A percentile compares a stretch with the other conserved stretches of the same genome.
Evolutionary conservation across 2,113 vertebrate genomes (phyloP).

Genomic region (Anthoscopus minutus): DNA sequence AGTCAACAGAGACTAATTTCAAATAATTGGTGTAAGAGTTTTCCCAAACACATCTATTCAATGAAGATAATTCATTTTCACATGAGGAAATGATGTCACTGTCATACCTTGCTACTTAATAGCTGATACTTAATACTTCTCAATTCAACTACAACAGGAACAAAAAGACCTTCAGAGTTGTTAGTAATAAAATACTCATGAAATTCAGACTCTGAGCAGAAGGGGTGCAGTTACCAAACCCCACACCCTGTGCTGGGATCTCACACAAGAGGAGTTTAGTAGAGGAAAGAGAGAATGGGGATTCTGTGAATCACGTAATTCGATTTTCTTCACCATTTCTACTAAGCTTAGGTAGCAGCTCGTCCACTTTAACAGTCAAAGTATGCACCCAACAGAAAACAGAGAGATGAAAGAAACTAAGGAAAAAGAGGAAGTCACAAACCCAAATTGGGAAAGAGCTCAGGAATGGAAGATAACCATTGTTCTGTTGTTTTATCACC

Average conservation of each 20-base stretch:
- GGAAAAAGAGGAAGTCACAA: background rate
- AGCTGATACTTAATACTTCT: background rate
- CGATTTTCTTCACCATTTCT: background rate
- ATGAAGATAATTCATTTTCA: background rate
- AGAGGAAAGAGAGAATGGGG: background rate
- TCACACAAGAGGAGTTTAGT: background rate
- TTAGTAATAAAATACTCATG: background rate
- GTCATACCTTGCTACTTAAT: background rate
- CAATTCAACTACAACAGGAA: background rate
- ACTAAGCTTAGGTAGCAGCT: background rate
- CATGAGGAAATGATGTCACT: background rate
- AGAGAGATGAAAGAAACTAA: background rate
- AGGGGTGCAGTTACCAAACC: background rate
- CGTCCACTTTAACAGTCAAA: background rate
- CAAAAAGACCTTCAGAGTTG: background rate
- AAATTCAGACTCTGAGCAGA: background rate
- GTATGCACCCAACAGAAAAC: background rate
- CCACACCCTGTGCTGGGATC: background rate
- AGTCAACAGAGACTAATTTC: background rate
- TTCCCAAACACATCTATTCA: background rate
- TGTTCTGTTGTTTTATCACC: background rate
- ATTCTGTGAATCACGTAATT: background rate
- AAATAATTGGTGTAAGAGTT: background rate
- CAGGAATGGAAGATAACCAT: background rate
- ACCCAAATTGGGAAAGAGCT: background rate